phyloP scores from a whole-genome alignment of 2,888 invertebrate genomes.

The Drosophila fulvimacula region DNA sequence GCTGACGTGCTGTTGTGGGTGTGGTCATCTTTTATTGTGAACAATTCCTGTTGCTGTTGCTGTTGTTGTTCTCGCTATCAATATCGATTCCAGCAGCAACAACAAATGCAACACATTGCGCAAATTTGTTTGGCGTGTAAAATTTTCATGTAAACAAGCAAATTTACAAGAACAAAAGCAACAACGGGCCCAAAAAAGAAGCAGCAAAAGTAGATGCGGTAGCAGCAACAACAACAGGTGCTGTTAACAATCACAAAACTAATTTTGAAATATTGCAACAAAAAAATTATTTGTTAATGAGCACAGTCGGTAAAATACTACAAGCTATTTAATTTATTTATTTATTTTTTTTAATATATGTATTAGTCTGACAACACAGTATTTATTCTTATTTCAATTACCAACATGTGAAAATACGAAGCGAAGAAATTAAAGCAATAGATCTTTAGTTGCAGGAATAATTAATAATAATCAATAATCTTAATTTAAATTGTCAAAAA shows the following conservation, averaged over 20 bases:
- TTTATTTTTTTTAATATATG: neutral
- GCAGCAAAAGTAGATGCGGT: neutral
- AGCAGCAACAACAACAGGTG: conserved; percentile 49
- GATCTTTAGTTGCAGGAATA: too few species aligned
- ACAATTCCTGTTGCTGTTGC: conserved; percentile 9
- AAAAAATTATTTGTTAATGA: neutral
- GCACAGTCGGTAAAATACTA: neutral
- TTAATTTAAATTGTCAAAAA: too few species aligned
- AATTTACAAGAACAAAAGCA: conserved; percentile 58
- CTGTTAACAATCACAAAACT: conserved; percentile 16
- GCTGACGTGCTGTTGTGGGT: conserved; percentile 25
- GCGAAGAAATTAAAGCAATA: too few species aligned
- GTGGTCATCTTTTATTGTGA: conserved; percentile 19
- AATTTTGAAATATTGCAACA: conserved; percentile 41
- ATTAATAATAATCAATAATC: too few species aligned
- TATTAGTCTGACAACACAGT: too few species aligned
- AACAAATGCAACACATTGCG: conserved; percentile 25
- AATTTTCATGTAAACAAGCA: conserved; percentile 68
- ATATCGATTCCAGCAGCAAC: conserved; percentile 35
- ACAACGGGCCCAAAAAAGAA: neutral
- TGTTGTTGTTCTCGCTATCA: conserved; percentile 5
- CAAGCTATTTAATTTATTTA: neutral
- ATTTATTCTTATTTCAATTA: too few species aligned
- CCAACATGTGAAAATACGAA: too few species aligned
- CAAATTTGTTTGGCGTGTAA: conserved; percentile 61